phyloP scores from a whole-genome alignment of 2,888 invertebrate genomes.

The Heteromyza rotundicornis region DNA sequence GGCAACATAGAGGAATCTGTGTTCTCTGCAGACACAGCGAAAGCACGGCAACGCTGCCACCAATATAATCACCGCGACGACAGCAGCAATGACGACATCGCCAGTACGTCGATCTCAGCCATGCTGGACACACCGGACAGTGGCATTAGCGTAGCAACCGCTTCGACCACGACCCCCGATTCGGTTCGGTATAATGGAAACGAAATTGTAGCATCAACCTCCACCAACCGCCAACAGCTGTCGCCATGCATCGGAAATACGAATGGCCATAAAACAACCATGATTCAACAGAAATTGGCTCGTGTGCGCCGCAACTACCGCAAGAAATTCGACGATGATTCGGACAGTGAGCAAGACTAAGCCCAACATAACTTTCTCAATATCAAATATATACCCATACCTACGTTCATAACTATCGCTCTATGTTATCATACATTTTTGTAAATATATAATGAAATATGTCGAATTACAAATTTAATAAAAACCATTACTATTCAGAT shows the following conservation, averaged over 20 bases:
- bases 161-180: slow-evolving; percentile 28
- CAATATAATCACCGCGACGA: neutral
- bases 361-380: too few relatives aligned
- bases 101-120: neutral
- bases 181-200: slow-evolving; percentile 20
- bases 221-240: slow-evolving; percentile 1
- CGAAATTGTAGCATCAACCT: slow-evolving; percentile 13
- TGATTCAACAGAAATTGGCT: slow-evolving; percentile 66
- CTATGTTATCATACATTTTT: too few relatives aligned
- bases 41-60: neutral
- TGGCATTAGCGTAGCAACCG: slow-evolving; percentile 44
- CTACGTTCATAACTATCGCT: too few relatives aligned
- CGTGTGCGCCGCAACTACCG: slow-evolving; percentile 70
- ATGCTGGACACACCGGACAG: slow-evolving; percentile 47
- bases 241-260: slow-evolving; percentile 25
- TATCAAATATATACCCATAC: too few relatives aligned
- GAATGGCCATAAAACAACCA: slow-evolving; percentile 33
- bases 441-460: too few relatives aligned
- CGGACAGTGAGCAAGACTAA: slow-evolving; percentile 71
- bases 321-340: slow-evolving; percentile 67
- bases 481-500: too few relatives aligned
- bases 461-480: too few relatives aligned
- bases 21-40: slow-evolving; percentile 3
- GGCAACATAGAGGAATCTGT: slow-evolving; percentile 11
- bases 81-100: slow-evolving; percentile 5